Percentiles rank a stretch among this genome's conserved stretches.
phyloP scores from a whole-genome alignment of 2,797 vertebrate genomes.

The Ptychadena robeensis region DNA sequence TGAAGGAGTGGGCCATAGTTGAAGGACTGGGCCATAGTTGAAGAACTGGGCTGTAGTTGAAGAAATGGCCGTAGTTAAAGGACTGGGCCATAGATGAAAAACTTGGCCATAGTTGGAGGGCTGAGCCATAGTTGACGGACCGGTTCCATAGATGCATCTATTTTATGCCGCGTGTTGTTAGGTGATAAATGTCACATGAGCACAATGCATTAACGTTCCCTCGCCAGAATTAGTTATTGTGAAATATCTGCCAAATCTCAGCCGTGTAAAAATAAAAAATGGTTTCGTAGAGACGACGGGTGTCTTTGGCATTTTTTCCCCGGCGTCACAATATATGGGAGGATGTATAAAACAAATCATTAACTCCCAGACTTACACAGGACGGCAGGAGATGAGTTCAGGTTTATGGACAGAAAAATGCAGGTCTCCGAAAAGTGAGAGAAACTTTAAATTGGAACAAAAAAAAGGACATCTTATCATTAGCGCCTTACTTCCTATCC shows the following conservation, averaged over 20 bases:
- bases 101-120: too few relatives aligned
- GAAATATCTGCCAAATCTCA: slow-evolving; percentile 29
- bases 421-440: neutral
- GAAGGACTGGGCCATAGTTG: too few relatives aligned
- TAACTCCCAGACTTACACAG: neutral
- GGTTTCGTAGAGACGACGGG: slow-evolving; percentile 21
- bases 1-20: too few relatives aligned
- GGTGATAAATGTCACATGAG: slow-evolving; percentile 35
- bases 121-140: too few relatives aligned
- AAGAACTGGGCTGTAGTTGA: too few relatives aligned
- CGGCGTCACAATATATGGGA: neutral
- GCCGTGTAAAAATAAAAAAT: slow-evolving; percentile 5
- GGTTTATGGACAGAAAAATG: neutral
- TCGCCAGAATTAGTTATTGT: slow-evolving; percentile 32
- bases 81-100: too few relatives aligned
- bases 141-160: too few relatives aligned
- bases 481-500: too few relatives aligned
- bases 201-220: slow-evolving; percentile 37
- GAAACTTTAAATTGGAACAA: too few relatives aligned
- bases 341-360: neutral
- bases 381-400: neutral
- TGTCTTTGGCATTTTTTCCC: slow-evolving; percentile 8
- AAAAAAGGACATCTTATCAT: too few relatives aligned
- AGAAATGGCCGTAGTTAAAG: too few relatives aligned
- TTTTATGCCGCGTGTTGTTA: slow-evolving; percentile 20